These are phyloP conservation scores for Taenaris catops DNA, from an alignment of 2,888 invertebrate species.

Conservation along the genomic window DNA sequence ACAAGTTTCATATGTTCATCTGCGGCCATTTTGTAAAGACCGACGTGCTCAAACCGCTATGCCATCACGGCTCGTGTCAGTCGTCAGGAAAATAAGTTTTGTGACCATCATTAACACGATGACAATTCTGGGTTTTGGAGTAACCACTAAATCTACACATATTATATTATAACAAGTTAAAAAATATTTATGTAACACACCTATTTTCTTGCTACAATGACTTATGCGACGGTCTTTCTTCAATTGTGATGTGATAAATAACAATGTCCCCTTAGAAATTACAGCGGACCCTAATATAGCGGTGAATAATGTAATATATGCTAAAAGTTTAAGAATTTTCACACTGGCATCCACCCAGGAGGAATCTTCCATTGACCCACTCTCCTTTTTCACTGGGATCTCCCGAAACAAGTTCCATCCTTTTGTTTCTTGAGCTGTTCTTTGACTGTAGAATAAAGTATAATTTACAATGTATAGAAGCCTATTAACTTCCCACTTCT, in stretches of 20 bases:
- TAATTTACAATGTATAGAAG: too few relatives aligned
- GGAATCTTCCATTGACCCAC: constrained; percentile 83
- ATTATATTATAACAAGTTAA: background rate
- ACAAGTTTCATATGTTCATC: too few relatives aligned
- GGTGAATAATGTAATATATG: constrained; percentile 84
- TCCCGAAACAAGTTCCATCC: constrained; percentile 91
- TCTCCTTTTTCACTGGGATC: constrained; percentile 83
- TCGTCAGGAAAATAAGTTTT: too few relatives aligned
- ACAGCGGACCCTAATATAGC: constrained; percentile 84
- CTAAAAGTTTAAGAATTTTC: constrained; percentile 83
- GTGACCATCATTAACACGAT: too few relatives aligned
- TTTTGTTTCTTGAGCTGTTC: constrained; percentile 76
- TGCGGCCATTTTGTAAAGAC: too few relatives aligned
- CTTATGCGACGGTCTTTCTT: constrained; percentile 70
- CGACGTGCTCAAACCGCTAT: too few relatives aligned
- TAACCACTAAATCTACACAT: too few relatives aligned
- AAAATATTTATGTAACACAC: constrained; percentile 31
- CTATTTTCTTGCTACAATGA: constrained; percentile 79
- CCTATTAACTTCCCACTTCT: too few relatives aligned
- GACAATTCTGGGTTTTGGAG: too few relatives aligned
- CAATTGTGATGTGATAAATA: constrained; percentile 87
- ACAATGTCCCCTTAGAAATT: constrained; percentile 84
- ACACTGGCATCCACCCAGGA: constrained; percentile 81
- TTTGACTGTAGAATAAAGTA: constrained; percentile 59
- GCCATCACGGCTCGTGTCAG: too few relatives aligned